Conservation (phyloP, 2,888 invertebrate species). For the Leptinotarsa juncta region DNA sequence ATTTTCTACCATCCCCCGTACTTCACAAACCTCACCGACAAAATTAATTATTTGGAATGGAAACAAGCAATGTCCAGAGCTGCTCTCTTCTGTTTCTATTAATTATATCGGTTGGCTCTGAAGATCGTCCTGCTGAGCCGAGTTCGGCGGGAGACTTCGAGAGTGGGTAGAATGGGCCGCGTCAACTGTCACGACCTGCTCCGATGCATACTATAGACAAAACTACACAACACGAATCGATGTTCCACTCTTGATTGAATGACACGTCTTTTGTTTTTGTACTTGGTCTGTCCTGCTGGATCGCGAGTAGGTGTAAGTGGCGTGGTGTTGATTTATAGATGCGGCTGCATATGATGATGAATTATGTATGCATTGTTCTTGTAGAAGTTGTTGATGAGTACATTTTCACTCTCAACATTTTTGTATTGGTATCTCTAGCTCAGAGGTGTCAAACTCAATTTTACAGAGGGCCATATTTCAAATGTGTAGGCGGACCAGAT, state of each 20-base stretch:
- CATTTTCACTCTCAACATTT: too few species aligned
- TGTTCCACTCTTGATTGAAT: slow-evolving; percentile 45
- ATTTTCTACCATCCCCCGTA: slow-evolving; percentile 15
- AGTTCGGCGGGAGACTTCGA: slow-evolving; percentile 28
- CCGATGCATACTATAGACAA: slow-evolving; percentile 42
- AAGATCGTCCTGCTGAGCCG: slow-evolving; percentile 23
- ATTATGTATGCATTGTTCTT: too few species aligned
- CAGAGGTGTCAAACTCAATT: too few species aligned
- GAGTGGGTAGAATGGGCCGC: slow-evolving; percentile 37
- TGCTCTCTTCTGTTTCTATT: slow-evolving; percentile 29
- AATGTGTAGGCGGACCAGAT: too few species aligned
- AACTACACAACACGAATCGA: slow-evolving; percentile 40
- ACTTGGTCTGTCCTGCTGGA: slow-evolving; percentile 23
- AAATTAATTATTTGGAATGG: slow-evolving; percentile 27
- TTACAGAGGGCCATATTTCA: too few species aligned
- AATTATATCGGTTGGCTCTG: slow-evolving; percentile 29
- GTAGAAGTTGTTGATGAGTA: too few species aligned
- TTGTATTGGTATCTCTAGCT: too few species aligned
- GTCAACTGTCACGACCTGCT: slow-evolving; percentile 43
- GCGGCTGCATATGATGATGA: too few species aligned
- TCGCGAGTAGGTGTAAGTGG: slow-evolving; percentile 25
- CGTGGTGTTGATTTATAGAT: slow-evolving; percentile 16
- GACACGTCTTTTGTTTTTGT: slow-evolving; percentile 36
- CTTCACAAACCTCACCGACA: not conserved
- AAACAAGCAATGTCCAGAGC: slow-evolving; percentile 24